Conservation (phyloP, 2,113 vertebrate genomes). For the Melanostigma gelatinosum region DNA sequence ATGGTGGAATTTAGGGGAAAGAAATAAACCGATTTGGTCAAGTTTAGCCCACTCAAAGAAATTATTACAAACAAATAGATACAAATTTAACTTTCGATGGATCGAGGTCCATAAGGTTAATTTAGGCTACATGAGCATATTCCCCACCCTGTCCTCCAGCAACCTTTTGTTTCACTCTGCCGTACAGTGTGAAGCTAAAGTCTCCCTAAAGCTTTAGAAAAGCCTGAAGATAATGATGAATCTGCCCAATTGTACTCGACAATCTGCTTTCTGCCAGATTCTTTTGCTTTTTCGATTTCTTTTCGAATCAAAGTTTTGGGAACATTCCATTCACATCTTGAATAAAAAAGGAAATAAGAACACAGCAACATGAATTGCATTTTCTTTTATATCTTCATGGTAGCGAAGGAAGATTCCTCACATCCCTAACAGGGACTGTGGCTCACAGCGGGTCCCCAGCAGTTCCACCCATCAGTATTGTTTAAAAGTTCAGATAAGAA, state of each 20-base stretch:
- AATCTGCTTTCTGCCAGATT: not conserved
- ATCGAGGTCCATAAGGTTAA: not conserved
- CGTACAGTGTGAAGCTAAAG: not conserved
- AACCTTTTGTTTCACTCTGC: not conserved
- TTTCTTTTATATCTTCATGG: not conserved
- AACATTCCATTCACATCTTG: not conserved
- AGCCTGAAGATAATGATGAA: not conserved
- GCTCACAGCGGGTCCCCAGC: not conserved
- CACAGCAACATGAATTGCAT: not conserved
- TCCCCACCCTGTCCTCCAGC: not conserved
- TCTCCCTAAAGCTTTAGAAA: not conserved
- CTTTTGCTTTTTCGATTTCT: not conserved
- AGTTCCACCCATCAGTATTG: not conserved
- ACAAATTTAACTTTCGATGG: not conserved
- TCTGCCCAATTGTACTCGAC: not conserved
- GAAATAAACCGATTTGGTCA: not conserved
- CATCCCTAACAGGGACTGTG: not conserved
- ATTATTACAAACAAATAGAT: not conserved
- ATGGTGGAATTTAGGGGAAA: not conserved
- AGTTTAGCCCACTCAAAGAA: not conserved
- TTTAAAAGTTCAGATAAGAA: not conserved
- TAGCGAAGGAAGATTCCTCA: not conserved
- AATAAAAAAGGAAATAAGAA: not conserved
- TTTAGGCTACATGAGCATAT: not conserved
- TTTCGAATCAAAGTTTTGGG: not conserved